Conservation (phyloP, 2,888 invertebrate species). For the Nephrotoma guestfalica region DNA sequence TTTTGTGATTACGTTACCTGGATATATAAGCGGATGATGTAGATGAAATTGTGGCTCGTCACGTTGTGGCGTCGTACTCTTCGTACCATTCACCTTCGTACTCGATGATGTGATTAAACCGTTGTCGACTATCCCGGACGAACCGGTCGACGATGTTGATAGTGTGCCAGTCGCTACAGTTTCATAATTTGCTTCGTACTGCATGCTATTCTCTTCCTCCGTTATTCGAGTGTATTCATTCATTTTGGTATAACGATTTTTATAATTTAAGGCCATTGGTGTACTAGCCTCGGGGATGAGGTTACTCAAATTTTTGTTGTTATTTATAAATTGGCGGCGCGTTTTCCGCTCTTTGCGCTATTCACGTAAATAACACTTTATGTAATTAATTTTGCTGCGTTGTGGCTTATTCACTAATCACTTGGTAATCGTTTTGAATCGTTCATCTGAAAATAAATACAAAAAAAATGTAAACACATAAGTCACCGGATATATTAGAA, state of each 20-base stretch:
- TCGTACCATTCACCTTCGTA: neutral
- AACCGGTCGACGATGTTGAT: neutral
- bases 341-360: neutral
- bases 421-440: neutral
- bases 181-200: neutral
- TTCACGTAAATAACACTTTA: neutral
- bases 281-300: neutral
- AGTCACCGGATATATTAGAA: neutral
- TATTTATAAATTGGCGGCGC: neutral
- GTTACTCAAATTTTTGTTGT: neutral
- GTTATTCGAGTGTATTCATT: neutral
- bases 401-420: neutral
- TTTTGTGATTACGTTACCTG: neutral
- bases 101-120: neutral
- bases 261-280: neutral
- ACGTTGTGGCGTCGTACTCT: neutral
- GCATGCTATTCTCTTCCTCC: neutral
- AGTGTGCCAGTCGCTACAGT: neutral
- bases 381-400: neutral
- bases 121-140: neutral
- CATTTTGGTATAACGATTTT: neutral
- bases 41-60: neutral
- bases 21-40: neutral
- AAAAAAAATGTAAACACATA: neutral
- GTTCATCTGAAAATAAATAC: neutral